Conservation (phyloP, 2,888 invertebrate species). For the Drosophila affinis region DNA sequence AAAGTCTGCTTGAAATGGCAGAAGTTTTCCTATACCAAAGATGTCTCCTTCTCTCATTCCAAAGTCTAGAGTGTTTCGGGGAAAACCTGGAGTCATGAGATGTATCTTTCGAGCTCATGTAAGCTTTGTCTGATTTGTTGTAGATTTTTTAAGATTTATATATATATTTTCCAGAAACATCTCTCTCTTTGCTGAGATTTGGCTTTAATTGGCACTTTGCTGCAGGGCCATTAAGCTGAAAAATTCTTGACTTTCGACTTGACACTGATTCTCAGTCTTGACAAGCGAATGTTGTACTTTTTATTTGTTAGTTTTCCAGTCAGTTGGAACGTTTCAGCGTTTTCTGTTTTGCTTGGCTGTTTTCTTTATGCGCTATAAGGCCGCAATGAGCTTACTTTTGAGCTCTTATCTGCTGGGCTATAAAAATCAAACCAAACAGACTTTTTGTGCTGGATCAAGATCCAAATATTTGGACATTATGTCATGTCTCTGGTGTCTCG, state of each 20-base stretch:
- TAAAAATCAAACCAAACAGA: slow-evolving; percentile 22
- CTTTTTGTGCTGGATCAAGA: slow-evolving; percentile 25
- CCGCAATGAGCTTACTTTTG: slow-evolving; percentile 29
- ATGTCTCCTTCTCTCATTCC: too few relatives aligned
- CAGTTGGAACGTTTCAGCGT: neutral
- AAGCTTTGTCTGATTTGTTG: neutral
- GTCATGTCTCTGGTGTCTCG: slow-evolving; percentile 37
- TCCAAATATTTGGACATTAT: slow-evolving; percentile 65
- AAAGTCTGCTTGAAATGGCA: too few relatives aligned
- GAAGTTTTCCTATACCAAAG: too few relatives aligned
- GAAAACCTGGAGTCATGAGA: too few relatives aligned
- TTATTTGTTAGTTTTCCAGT: slow-evolving; percentile 14
- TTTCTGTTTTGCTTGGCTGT: neutral
- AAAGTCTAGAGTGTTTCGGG: too few relatives aligned
- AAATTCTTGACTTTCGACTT: slow-evolving; percentile 34
- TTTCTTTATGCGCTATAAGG: slow-evolving; percentile 36
- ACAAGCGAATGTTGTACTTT: slow-evolving; percentile 2
- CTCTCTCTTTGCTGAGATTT: slow-evolving; percentile 2
- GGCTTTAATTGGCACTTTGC: slow-evolving; percentile 44
- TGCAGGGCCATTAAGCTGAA: slow-evolving; percentile 28
- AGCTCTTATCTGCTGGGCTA: slow-evolving; percentile 55
- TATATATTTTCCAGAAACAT: neutral
- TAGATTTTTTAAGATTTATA: too few relatives aligned
- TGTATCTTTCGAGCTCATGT: too few relatives aligned
- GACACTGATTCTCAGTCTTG: slow-evolving; percentile 23